These are phyloP conservation scores for Bhutanitis thaidina DNA, from an alignment of 2,888 invertebrate genomes.

Conservation along the genomic window DNA sequence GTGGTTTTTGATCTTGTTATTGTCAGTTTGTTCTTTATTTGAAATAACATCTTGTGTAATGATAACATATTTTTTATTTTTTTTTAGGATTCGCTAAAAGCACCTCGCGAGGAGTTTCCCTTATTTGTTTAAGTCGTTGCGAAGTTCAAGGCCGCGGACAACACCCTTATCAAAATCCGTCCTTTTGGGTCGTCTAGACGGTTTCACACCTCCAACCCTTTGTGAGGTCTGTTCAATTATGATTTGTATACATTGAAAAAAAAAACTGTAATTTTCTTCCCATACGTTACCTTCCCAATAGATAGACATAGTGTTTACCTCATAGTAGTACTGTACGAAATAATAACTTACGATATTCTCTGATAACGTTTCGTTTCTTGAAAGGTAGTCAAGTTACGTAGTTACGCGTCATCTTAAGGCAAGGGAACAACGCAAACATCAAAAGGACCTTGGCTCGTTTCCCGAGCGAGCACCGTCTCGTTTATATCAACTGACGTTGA, in stretches of 20 bases:
- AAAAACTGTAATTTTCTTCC: constrained; percentile 9
- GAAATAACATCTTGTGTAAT: neutral
- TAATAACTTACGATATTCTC: neutral
- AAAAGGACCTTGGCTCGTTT: constrained; percentile 8
- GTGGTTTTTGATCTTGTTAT: neutral
- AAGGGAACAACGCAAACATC: constrained; percentile 3
- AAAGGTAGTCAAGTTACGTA: constrained; percentile 2
- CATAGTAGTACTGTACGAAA: too few species aligned
- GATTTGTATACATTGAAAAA: constrained; percentile 34
- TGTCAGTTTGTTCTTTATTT: neutral
- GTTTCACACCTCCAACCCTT: constrained; percentile 72
- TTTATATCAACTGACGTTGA: constrained; percentile 13
- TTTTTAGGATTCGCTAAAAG: constrained; percentile 11
- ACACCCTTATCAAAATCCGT: constrained; percentile 74
- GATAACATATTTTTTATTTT: neutral
- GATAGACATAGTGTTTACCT: too few species aligned
- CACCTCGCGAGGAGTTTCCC: constrained; percentile 41
- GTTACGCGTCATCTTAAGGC: neutral
- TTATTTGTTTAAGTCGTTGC: constrained; percentile 72
- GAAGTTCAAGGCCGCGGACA: constrained; percentile 73
- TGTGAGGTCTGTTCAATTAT: constrained; percentile 47
- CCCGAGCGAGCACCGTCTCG: constrained; percentile 1
- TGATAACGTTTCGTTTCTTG: constrained; percentile 6
- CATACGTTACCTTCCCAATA: neutral
- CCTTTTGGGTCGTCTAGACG: constrained; percentile 76